Evolutionary conservation across 2,888 invertebrate species (phyloP).

Genomic region (Periphyllus acericola): DNA sequence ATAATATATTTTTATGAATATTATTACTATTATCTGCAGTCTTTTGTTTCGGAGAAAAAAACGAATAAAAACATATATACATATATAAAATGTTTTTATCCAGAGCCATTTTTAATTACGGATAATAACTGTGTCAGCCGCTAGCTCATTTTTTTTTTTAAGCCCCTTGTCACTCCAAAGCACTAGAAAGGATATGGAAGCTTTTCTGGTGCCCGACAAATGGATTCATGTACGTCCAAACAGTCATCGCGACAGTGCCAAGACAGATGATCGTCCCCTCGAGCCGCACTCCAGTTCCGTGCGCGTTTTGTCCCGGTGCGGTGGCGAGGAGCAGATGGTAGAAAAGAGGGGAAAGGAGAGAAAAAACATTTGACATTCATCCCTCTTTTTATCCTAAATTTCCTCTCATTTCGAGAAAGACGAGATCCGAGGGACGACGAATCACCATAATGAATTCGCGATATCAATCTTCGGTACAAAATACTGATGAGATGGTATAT

Average conservation of each 20-base stretch:
- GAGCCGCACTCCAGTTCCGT: not conserved
- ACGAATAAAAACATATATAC: not conserved
- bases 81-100: not conserved
- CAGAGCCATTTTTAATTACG: constrained; percentile 56
- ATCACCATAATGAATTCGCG: constrained; percentile 61
- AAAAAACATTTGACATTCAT: constrained; percentile 59
- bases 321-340: not conserved
- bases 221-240: constrained; percentile 62
- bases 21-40: not conserved
- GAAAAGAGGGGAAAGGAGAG: too few relatives aligned
- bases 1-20: not conserved
- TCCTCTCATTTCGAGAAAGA: constrained; percentile 5
- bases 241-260: constrained; percentile 52
- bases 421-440: constrained; percentile 21
- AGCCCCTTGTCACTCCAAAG: constrained; percentile 48
- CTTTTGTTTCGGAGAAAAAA: constrained; percentile 31
- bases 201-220: constrained; percentile 55
- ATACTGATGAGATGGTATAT: not conserved
- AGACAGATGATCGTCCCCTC: constrained; percentile 56
- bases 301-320: not conserved
- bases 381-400: constrained; percentile 50
- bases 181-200: constrained; percentile 49
- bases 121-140: constrained; percentile 37
- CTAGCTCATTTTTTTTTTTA: constrained; percentile 40
- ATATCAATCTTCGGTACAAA: constrained; percentile 61